Evolutionary conservation across 2,888 invertebrate species (phyloP).

Genomic region (Herminia tarsipennalis): DNA sequence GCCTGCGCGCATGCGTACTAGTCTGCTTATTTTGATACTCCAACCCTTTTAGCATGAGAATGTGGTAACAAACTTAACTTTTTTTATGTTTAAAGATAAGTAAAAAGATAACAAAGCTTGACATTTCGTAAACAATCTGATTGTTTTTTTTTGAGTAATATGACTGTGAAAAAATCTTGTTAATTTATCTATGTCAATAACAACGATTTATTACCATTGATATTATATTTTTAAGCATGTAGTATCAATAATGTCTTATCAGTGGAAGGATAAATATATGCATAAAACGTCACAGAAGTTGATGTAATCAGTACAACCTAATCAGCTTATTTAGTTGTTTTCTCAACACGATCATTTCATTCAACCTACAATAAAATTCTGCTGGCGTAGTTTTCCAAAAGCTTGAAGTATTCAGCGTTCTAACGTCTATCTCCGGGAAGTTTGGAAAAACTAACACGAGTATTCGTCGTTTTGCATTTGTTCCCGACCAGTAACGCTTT

Average conservation of each 20-base stretch:
- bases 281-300: no score
- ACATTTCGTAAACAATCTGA: constrained; percentile 1
- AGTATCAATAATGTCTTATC: no score
- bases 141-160: no score
- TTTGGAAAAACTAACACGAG: constrained; percentile 24
- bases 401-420: constrained; percentile 9
- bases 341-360: background rate
- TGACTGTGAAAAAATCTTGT: no score
- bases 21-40: constrained; percentile 40
- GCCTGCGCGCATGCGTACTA: constrained; percentile 34
- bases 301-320: background rate
- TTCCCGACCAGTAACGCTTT: constrained; percentile 25
- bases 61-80: constrained; percentile 21
- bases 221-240: no score
- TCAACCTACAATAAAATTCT: constrained; percentile 8
- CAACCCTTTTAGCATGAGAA: constrained; percentile 32
- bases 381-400: constrained; percentile 7
- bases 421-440: constrained; percentile 16
- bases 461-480: constrained; percentile 28
- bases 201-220: no score
- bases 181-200: no score
- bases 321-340: background rate
- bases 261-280: no score
- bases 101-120: constrained; percentile 17
- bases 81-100: constrained; percentile 28